A percentile compares a stretch with the other conserved stretches of the same genome.
Evolutionary conservation across 2,113 vertebrate genomes (phyloP).

Genomic region (Empidonax traillii): DNA sequence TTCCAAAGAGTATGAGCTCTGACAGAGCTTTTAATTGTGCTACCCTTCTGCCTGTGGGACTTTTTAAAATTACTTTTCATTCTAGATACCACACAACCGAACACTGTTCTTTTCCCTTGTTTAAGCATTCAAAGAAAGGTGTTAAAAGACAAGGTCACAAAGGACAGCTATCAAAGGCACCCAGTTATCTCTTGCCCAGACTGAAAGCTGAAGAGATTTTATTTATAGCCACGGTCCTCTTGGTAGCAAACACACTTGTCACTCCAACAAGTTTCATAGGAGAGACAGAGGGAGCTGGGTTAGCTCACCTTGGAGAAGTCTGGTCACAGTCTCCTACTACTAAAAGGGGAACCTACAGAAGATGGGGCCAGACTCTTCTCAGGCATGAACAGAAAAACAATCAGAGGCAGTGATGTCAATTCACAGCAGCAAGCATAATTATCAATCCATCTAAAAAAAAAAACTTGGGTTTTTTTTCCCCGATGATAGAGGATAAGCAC

Average conservation of each 20-base stretch:
- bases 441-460: neutral
- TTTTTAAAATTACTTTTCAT: neutral
- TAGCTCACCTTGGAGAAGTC: neutral
- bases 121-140: neutral
- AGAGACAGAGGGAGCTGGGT: neutral
- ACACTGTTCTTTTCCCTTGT: neutral
- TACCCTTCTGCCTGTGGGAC: neutral
- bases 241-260: neutral
- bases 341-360: neutral
- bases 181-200: neutral
- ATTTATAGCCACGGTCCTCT: neutral
- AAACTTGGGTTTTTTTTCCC: neutral
- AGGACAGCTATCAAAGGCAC: neutral
- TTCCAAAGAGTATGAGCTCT: neutral
- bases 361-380: neutral
- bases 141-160: neutral
- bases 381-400: neutral
- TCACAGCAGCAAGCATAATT: neutral
- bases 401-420: neutral
- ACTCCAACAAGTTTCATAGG: neutral
- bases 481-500: neutral
- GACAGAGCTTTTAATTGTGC: conserved; percentile 3
- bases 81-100: neutral
- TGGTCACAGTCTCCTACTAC: neutral
- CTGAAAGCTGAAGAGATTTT: neutral